Base-by-base conservation (phyloP, 1,140 invertebrate species). In the Drosophila cardini region DNA sequence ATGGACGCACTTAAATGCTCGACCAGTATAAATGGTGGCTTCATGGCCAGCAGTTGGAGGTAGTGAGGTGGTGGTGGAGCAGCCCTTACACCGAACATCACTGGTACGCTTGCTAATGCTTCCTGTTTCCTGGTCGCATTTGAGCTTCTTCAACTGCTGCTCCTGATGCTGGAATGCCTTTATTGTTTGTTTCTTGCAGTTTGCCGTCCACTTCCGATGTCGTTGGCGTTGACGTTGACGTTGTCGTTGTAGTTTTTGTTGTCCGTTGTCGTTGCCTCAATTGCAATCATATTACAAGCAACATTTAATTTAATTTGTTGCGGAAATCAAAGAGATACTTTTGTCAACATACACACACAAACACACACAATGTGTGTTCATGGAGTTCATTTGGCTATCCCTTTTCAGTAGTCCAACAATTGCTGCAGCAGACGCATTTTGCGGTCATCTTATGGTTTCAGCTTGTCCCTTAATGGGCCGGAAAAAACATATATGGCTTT, bases 221-320 rank as follows among this genome's bases (percentile, higher is more conserved):
- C 38, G 13, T 46, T 61, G 26, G 9, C 15, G 42, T n/a, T 15
- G 3, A 61, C 30, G n/a, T n/a, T n/a, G n/a, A n/a, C 15, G 32
- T 26, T 48, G n/a, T 68, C 36, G 62, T 77, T 62, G 26, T n/a
- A n/a, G n/a, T n/a, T n/a, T n/a, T n/a, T 21, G 42, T n/a, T 15
- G 3, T 64, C 30, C 15, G 32, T 26, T 48, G n/a, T 68, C 36
- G 62, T 77, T 62, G 26, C 38, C 64, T 53, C 83, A 72, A 80
- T 71, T 77, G 83, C 84, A 87, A 87, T 87, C 84, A 87, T 71
- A 89, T 87, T 87, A 87, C 79, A 87, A 77, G 83, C 64, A 58
- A 87, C 76, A 87, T 89, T 87, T 89, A 89, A 87, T 87, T 87
- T 87, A 79, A 86, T 89, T 87, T 83, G 69, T 56, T 76, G 72